Evolutionary conservation across 2,797 vertebrate species (phyloP).

Genomic region (Prunella strophiata): DNA sequence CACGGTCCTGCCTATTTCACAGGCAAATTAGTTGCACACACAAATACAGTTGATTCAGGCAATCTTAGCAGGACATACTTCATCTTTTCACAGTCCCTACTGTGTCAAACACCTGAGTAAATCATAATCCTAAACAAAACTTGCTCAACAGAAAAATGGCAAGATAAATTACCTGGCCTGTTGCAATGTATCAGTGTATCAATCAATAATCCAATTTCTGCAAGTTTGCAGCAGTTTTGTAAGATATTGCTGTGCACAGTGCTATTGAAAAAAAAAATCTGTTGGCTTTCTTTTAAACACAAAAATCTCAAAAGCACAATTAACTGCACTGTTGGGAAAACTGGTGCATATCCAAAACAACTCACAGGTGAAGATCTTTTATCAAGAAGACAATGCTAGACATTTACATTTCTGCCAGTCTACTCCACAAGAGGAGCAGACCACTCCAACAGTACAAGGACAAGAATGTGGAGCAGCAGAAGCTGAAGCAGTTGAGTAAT

Average conservation of each 20-base stretch:
- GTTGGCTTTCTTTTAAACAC: background rate
- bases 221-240: background rate
- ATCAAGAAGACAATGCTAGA: background rate
- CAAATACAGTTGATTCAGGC: background rate
- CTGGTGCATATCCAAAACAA: background rate
- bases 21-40: background rate
- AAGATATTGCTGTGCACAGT: background rate
- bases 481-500: constrained; percentile 58
- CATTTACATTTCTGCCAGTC: background rate
- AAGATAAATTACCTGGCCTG: background rate
- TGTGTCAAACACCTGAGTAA: background rate
- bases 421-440: constrained; percentile 17
- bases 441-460: constrained; percentile 46
- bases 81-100: background rate
- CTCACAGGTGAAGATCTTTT: background rate
- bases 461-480: constrained; percentile 57
- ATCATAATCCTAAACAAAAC: background rate
- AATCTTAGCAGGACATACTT: background rate
- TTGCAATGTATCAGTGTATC: background rate
- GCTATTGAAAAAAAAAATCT: background rate
- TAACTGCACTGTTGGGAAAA: background rate
- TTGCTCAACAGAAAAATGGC: background rate
- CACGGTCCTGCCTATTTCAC: background rate
- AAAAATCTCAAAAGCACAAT: background rate
- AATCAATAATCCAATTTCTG: background rate